A percentile compares a stretch with the other conserved stretches of the same genome.
Conservation (phyloP, 2,113 vertebrate genomes). For the Hemibagrus wyckioides region DNA sequence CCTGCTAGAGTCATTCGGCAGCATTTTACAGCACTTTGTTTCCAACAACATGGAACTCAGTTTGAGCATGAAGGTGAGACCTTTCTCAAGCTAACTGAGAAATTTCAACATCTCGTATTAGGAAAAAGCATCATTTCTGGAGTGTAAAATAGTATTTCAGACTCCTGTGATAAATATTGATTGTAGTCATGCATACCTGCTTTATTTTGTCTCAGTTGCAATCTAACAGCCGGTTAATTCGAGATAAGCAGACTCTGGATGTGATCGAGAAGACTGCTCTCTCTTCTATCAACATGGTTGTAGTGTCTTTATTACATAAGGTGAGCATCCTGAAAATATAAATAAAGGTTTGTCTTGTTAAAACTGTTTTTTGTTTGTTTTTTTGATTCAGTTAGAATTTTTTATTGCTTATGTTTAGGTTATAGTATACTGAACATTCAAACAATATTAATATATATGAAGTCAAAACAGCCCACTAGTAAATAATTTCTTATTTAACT, state of each 20-base stretch:
- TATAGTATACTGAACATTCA: neutral
- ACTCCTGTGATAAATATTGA: neutral
- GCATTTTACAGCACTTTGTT: conserved; percentile 82
- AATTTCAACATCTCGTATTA: neutral
- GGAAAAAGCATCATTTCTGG: neutral
- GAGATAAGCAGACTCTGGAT: conserved; percentile 71
- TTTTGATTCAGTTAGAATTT: neutral
- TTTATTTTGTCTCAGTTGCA: conserved; percentile 71
- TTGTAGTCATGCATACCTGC: neutral
- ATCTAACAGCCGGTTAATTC: conserved; percentile 62
- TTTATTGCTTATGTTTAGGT: neutral
- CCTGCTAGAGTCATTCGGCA: conserved; percentile 75
- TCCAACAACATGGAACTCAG: conserved; percentile 78
- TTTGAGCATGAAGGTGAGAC: conserved; percentile 58
- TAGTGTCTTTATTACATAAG: conserved; percentile 84
- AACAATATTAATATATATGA: neutral
- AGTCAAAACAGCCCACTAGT: neutral
- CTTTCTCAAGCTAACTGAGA: neutral
- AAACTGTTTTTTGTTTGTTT: neutral
- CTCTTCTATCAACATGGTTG: conserved; percentile 68
- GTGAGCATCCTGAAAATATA: conserved; percentile 65
- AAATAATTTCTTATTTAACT: neutral
- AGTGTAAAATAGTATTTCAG: neutral
- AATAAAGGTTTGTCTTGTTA: neutral
- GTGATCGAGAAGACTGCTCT: conserved; percentile 72